phyloP scores from a whole-genome alignment of 2,113 vertebrate genomes.

The Rattus rattus region DNA sequence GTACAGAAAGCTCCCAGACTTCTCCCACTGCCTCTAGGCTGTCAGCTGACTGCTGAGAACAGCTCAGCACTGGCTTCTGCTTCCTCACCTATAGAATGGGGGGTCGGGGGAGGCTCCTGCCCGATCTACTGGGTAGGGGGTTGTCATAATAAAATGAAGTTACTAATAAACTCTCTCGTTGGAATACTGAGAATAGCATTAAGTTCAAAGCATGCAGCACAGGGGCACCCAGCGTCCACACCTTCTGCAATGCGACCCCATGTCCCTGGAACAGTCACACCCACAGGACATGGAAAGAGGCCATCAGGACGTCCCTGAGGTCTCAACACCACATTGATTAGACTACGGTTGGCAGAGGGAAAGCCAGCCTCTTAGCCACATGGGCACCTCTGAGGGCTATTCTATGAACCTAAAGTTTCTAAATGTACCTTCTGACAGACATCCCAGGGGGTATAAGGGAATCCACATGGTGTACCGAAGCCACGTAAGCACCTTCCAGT shows the following conservation, averaged over 20 bases:
- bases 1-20: not conserved
- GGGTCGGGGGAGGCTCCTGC: not conserved
- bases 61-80: not conserved
- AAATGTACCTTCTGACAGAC: conserved; percentile 93
- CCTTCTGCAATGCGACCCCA: not conserved
- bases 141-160: conserved; percentile 31
- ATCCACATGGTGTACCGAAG: conserved; percentile 96
- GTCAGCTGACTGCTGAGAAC: not conserved
- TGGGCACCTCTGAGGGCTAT: not conserved
- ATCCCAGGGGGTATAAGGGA: conserved; percentile 94
- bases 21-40: not conserved
- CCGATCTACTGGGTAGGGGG: not conserved
- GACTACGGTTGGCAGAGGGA: not conserved
- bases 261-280: not conserved
- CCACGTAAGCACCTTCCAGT: conserved; percentile 97
- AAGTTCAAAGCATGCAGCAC: not conserved
- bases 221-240: not conserved
- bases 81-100: not conserved
- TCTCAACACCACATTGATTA: not conserved
- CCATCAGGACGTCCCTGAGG: not conserved
- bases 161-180: not conserved
- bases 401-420: conserved; percentile 37
- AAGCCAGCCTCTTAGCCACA: not conserved
- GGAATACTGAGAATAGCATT: not conserved
- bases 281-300: not conserved